phyloP scores from a whole-genome alignment of 2,888 invertebrate genomes.

The Agrotis clavis region DNA sequence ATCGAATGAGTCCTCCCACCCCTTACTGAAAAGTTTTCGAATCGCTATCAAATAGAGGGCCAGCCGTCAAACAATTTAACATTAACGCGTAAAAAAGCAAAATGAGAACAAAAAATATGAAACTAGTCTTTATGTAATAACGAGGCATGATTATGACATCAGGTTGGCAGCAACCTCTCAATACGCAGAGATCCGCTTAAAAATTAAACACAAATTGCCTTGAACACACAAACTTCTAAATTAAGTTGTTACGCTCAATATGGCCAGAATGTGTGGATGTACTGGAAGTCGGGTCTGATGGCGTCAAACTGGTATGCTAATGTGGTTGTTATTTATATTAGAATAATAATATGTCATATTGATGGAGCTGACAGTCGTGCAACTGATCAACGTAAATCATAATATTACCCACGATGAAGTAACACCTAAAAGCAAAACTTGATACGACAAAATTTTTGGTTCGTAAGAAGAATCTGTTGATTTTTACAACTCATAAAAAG shows the following conservation, averaged over 20 bases:
- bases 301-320: constrained; percentile 60
- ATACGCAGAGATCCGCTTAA: constrained; percentile 60
- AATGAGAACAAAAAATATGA: constrained; percentile 78
- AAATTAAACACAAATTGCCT: constrained; percentile 66
- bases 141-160: constrained; percentile 77
- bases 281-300: constrained; percentile 48
- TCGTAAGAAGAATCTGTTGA: background rate
- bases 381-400: constrained; percentile 37
- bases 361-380: constrained; percentile 30
- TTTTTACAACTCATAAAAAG: too few relatives aligned
- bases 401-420: constrained; percentile 38
- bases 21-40: constrained; percentile 53
- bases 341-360: constrained; percentile 44
- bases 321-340: constrained; percentile 47
- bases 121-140: constrained; percentile 79
- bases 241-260: constrained; percentile 64
- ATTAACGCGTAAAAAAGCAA: constrained; percentile 78
- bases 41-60: constrained; percentile 40
- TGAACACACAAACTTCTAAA: constrained; percentile 64
- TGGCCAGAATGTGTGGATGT: constrained; percentile 58
- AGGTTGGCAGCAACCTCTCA: constrained; percentile 64
- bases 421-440: constrained; percentile 2
- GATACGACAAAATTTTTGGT: background rate
- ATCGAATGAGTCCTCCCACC: too few relatives aligned
- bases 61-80: constrained; percentile 68